Percentiles rank a stretch among this genome's conserved stretches.
phyloP scores from a whole-genome alignment of 2,888 invertebrate species.

The Villa cingulata region DNA sequence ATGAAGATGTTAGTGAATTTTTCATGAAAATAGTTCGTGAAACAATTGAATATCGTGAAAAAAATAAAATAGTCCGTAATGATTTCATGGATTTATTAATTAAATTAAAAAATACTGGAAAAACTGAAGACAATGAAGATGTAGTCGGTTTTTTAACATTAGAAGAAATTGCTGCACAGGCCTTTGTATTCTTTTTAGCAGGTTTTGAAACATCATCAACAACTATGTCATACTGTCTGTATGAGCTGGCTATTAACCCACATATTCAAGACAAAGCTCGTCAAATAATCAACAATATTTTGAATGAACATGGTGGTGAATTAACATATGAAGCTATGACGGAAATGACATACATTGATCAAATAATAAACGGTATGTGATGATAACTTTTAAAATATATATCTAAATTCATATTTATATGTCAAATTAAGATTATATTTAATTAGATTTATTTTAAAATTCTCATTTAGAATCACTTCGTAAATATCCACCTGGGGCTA shows the following conservation, averaged over 20 bases:
- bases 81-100: constrained; percentile 42
- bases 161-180: constrained; percentile 40
- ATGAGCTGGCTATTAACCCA: constrained; percentile 38
- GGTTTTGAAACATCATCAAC: constrained; percentile 42
- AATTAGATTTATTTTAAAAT: neutral
- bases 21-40: constrained; percentile 28
- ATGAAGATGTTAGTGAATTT: constrained; percentile 22
- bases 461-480: constrained; percentile 34
- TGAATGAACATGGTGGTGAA: constrained; percentile 29
- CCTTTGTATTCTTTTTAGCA: constrained; percentile 40
- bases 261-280: constrained; percentile 35
- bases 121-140: constrained; percentile 1
- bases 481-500: constrained; percentile 33
- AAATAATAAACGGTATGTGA: constrained; percentile 37
- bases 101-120: constrained; percentile 28
- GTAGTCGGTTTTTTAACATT: constrained; percentile 25
- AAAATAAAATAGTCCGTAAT: constrained; percentile 29
- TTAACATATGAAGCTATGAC: constrained; percentile 37
- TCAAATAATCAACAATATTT: constrained; percentile 32
- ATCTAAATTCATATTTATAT: neutral
- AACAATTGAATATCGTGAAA: constrained; percentile 31
- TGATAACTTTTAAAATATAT: too few relatives aligned
- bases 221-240: constrained; percentile 37
- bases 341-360: constrained; percentile 38
- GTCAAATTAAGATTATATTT: neutral